Base-by-base conservation (phyloP, 1,140 invertebrate genomes). In the Belonocnema kinseyi region DNA sequence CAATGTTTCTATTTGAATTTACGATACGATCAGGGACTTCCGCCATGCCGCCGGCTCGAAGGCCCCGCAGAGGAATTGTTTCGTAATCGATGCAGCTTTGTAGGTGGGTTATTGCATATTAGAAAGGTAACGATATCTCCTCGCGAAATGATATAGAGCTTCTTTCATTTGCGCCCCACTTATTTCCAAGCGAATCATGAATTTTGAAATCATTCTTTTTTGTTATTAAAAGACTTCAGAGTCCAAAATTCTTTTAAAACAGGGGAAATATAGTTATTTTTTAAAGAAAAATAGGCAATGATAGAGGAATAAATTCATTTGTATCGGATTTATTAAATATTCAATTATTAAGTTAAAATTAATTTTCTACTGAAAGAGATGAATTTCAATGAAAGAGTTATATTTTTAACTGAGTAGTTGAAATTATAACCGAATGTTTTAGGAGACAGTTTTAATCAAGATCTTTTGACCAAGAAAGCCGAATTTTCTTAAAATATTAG, bases 21-120 rank as follows among this genome's bases (percentile, higher is more conserved):
- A 54, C n/a, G 53, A 54, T 54, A 54, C 53, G 53, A 54, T 54
- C 53, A 19, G 53, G 58, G 21, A 61, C 58, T 61, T 61, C 58
- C 58, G 58, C 58, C 26, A 33, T 33, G 26, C 26, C 26, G 26
- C 26, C 26, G 16, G 26, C 21, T 61, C 19, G 19, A 58, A 26
- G 56, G 21, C 21, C 21, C 58, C 58, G 58, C 58, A 61, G 21
- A 61, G 58, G 26, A 58, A 61, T 21, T 40, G 58, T 61, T 61
- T 33, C 10, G 21, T 61, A 61, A 61, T 61, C 19, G 53, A 54
- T 13, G 56, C 19, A 58, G 13, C 8, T 33, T 33, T 61, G 58
- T 61, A 61, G 58, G 58, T 61, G 58, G 58, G 58, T 61, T 61
- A 61, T 33, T 61, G 58, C 58, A 61, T 61, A 61, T 61, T 61